Base-by-base conservation (phyloP, 2,797 vertebrate genomes). In the Cryptoblepharus egeriae region DNA sequence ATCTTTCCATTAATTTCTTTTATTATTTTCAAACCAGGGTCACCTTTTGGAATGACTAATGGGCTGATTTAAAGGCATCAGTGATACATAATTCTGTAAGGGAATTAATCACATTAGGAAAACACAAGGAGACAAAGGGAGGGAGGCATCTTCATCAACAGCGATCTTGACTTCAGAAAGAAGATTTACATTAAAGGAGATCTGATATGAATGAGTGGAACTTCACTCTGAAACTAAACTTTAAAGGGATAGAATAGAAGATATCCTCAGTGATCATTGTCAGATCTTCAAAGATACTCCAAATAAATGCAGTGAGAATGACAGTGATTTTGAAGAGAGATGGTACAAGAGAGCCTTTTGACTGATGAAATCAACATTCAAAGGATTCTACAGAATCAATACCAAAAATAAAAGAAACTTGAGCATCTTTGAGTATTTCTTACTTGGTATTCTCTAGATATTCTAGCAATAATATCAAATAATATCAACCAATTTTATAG, bases 1-100 rank as follows among this genome's bases (percentile, higher is more conserved):
- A 84, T 70, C 57, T 71, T 65, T 65, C 37, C 22, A 58, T 78
- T 84, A 69, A 49, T 64, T 87, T 37, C 26, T 37, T n/a, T 82
- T 75, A 70, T 75, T 79, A 86, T 70, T 13, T 49, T 75, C 39
- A 71, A 75, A 75, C n/a, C 11, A 64, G 79, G 70, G 69, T 64
- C 64, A 55, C 39, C 79, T 84, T 75, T 84, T 73, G 32, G 86
- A 84, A 70, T 79, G 75, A 73, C 79, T 84, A 81, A 75, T 84
- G 82, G 78, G 35, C 82, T 75, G 75, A 61, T 78, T 74, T 77
- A 64, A 78, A 85, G 68, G 37, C 22, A 35, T 39, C 16, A n/a
- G 32, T 81, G 79, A 81, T 81, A 81, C 79, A 78, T 77, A 73
- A 69, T 69, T 78, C 55, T 22, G 15, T 68, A 78, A 78, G 55